These are phyloP conservation scores for Poecile atricapillus DNA, from an alignment of 2,113 vertebrate genomes.

Conservation along the genomic window DNA sequence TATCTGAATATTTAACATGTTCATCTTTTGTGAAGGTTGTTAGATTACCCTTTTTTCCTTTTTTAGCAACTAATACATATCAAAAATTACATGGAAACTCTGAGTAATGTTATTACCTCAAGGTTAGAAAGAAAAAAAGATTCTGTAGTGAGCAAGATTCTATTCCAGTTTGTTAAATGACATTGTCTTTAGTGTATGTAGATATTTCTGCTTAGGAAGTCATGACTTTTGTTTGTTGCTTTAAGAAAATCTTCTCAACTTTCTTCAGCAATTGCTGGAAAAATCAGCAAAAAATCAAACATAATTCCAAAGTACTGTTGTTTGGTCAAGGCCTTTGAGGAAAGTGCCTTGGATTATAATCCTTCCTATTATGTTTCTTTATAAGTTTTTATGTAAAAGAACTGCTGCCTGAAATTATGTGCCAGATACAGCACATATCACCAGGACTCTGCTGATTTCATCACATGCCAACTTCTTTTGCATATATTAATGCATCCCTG, in stretches of 20 bases:
- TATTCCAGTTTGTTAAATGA: neutral
- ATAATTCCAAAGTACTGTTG: neutral
- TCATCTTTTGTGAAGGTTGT: neutral
- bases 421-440: neutral
- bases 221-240: neutral
- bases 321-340: neutral
- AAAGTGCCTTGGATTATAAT: neutral
- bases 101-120: neutral
- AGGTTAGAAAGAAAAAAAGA: neutral
- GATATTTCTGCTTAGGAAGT: neutral
- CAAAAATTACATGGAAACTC: neutral
- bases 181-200: neutral
- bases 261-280: neutral
- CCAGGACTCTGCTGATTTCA: neutral
- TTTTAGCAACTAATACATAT: neutral
- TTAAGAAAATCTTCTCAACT: neutral
- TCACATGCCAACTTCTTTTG: neutral
- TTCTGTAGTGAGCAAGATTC: neutral
- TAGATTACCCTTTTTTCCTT: neutral
- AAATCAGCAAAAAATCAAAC: neutral
- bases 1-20: neutral
- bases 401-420: neutral
- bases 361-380: neutral
- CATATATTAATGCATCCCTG: neutral
- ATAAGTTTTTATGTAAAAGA: neutral